These are phyloP conservation scores for Falco punctatus DNA, from an alignment of 2,113 vertebrate genomes.

Conservation along the genomic window DNA sequence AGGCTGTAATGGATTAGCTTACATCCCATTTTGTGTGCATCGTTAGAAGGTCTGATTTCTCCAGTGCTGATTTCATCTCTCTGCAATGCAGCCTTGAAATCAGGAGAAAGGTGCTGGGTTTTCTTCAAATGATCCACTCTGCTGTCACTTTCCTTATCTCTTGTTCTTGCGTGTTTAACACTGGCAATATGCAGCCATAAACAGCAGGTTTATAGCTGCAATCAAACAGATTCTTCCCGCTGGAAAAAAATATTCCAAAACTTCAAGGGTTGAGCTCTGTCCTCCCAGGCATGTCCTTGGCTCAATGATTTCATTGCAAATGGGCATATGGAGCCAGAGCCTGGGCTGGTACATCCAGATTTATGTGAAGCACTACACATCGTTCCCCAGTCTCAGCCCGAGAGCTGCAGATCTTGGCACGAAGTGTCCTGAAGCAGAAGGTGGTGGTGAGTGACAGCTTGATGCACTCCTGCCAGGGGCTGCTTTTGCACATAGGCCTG, in stretches of 20 bases:
- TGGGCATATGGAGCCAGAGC: neutral
- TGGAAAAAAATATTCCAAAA: neutral
- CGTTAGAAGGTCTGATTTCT: neutral
- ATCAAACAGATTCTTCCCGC: neutral
- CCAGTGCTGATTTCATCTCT: neutral
- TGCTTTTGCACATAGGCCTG: neutral
- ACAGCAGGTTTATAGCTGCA: neutral
- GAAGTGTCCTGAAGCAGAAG: neutral
- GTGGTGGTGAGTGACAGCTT: neutral
- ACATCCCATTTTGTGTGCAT: neutral
- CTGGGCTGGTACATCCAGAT: neutral
- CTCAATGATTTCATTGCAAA: neutral
- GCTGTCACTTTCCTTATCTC: neutral
- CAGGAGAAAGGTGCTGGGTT: neutral
- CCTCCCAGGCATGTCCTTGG: neutral
- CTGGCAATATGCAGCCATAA: neutral
- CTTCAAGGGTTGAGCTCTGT: neutral
- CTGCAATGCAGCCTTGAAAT: neutral
- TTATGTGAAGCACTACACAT: neutral
- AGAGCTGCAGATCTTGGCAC: neutral
- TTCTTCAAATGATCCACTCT: neutral
- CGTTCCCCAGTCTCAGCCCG: neutral
- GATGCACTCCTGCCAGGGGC: neutral
- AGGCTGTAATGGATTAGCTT: neutral
- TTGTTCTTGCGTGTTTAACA: neutral